Conservation (phyloP, 2,113 vertebrate species). For the Thamnophis sirtalis region DNA sequence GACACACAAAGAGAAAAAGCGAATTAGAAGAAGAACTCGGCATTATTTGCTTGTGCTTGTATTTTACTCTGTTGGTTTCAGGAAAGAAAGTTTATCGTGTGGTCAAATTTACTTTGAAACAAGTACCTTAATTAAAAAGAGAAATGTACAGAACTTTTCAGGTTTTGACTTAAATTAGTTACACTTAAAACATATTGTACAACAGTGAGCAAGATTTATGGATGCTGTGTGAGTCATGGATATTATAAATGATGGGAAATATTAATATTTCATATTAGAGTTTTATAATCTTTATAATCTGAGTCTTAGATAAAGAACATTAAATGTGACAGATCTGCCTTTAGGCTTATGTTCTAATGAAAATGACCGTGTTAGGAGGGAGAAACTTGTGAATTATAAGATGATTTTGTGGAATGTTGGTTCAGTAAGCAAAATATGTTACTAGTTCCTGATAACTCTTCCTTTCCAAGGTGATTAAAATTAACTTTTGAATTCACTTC, state of each 20-base stretch:
- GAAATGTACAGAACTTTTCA: background rate
- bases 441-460: background rate
- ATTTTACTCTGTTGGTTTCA: background rate
- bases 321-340: background rate
- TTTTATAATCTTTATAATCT: background rate
- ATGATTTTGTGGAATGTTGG: background rate
- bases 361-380: background rate
- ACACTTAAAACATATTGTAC: background rate
- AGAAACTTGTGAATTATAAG: background rate
- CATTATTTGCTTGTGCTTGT: background rate
- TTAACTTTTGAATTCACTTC: background rate
- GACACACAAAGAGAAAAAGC: background rate
- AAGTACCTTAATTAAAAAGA: background rate
- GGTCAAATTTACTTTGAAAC: background rate
- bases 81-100: background rate
- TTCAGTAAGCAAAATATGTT: background rate
- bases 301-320: background rate
- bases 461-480: background rate
- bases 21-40: background rate
- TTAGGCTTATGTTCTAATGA: background rate
- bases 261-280: background rate
- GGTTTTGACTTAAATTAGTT: background rate
- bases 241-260: background rate
- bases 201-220: background rate
- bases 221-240: background rate